Conservation (phyloP, 2,113 vertebrate genomes). For the Spilogale gracilis region DNA sequence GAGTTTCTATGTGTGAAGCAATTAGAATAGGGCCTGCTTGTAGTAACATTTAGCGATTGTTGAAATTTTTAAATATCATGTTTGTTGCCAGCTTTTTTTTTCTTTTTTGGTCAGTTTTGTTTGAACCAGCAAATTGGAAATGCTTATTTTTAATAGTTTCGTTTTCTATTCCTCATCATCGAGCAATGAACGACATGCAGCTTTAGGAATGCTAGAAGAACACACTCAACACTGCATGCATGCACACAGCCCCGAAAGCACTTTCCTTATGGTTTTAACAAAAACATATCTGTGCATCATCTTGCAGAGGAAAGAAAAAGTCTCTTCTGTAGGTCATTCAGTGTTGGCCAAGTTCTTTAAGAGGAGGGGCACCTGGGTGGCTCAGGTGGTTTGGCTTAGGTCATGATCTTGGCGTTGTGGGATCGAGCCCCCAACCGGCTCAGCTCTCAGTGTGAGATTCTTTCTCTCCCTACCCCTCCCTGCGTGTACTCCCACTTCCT, state of each 20-base stretch:
- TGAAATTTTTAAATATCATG: background rate
- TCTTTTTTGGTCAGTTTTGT: background rate
- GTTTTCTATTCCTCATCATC: slow-evolving; percentile 51
- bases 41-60: background rate
- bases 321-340: background rate
- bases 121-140: slow-evolving; percentile 53
- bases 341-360: background rate
- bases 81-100: background rate
- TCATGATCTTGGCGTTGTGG: background rate
- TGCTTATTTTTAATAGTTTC: slow-evolving; percentile 63
- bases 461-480: background rate
- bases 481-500: background rate
- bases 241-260: fast-evolving
- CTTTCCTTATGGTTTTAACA: background rate
- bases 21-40: background rate
- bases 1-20: background rate
- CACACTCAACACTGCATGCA: background rate
- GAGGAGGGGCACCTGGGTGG: background rate
- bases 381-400: background rate
- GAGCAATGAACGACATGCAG: slow-evolving; percentile 28
- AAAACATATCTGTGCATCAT: background rate
- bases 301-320: background rate
- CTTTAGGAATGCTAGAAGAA: slow-evolving; percentile 22
- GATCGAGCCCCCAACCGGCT: background rate
- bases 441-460: background rate